phyloP scores from a whole-genome alignment of 2,113 vertebrate genomes.

The Eublepharis macularius region DNA sequence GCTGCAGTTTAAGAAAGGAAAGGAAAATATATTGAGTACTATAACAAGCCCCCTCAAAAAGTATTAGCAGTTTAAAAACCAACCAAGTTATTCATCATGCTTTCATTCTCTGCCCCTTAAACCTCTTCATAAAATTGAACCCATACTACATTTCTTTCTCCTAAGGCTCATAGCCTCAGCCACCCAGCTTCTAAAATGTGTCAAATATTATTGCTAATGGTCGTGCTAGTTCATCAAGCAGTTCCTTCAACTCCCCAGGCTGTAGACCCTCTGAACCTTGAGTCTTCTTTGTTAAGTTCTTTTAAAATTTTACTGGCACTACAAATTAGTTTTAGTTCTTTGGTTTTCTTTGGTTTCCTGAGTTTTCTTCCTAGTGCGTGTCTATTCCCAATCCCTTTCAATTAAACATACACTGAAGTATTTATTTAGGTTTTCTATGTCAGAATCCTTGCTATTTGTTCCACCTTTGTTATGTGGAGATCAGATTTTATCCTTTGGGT shows the following conservation, averaged over 20 bases:
- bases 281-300: constrained; percentile 15
- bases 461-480: constrained; percentile 26
- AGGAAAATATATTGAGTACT: not conserved
- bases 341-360: constrained; percentile 13
- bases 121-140: not conserved
- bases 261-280: not conserved
- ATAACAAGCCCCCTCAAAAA: not conserved
- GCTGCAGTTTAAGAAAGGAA: not conserved
- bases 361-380: constrained; percentile 1
- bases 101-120: not conserved
- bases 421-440: constrained; percentile 38
- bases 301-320: constrained; percentile 21
- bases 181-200: constrained; percentile 17
- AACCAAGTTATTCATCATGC: constrained; percentile 19
- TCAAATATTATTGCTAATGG: not conserved
- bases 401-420: constrained; percentile 12
- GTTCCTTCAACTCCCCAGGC: not conserved
- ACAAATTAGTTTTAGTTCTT: constrained; percentile 29
- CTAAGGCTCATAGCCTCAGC: not conserved
- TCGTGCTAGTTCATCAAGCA: constrained; percentile 8
- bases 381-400: constrained; percentile 26
- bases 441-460: constrained; percentile 14
- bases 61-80: constrained; percentile 58
- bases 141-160: not conserved
- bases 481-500: constrained; percentile 13